phyloP scores from a whole-genome alignment of 1,140 invertebrate genomes.

The Archegozetes longisetosus region DNA sequence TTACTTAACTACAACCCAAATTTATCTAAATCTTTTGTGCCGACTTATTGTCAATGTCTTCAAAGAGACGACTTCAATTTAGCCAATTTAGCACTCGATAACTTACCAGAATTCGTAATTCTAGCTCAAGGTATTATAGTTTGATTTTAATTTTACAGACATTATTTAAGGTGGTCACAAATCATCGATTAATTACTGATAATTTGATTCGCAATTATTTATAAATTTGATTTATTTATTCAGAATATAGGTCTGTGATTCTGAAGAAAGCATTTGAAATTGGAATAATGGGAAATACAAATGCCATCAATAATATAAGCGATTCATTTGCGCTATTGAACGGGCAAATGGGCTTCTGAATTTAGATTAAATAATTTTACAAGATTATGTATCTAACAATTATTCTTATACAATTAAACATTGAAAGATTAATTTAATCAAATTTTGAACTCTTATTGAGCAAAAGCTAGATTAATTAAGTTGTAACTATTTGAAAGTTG shows the following conservation, averaged over 20 bases:
- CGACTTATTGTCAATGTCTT: conserved; percentile 58
- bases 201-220: no score
- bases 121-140: conserved; percentile 49
- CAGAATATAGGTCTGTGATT: conserved; percentile 58
- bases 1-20: conserved; percentile 47
- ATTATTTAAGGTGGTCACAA: no score
- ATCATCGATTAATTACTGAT: no score
- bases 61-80: conserved; percentile 58
- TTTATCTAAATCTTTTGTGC: conserved; percentile 37
- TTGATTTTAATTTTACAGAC: conserved; percentile 14
- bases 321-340: conserved; percentile 63
- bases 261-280: conserved; percentile 63
- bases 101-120: conserved; percentile 60
- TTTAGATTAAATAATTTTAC: no score
- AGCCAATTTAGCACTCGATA: conserved; percentile 56
- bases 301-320: conserved; percentile 54
- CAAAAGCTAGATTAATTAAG: no score
- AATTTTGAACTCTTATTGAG: no score
- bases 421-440: no score
- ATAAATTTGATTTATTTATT: conserved; percentile 30
- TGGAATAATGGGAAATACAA: conserved; percentile 57
- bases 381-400: no score
- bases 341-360: conserved; percentile 35
- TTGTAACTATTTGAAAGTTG: no score
- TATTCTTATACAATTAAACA: no score